Evolutionary conservation across 2,113 vertebrate genomes (phyloP), one percentile per base, ranked within the genome.

Genomic region (Aegotheles bennettii): DNA sequence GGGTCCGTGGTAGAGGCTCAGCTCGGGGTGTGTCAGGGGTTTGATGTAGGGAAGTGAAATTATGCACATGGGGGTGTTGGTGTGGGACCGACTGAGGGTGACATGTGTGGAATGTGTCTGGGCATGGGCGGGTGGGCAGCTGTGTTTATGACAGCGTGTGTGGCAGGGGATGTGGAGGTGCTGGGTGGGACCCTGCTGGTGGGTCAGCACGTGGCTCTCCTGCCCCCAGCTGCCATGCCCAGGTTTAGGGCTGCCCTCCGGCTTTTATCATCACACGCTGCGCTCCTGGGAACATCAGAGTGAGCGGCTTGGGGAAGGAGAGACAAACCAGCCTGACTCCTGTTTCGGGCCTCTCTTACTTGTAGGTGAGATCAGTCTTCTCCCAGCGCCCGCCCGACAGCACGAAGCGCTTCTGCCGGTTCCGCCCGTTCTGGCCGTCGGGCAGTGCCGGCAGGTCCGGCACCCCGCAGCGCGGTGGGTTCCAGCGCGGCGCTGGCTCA

Each of bases 311-410:
- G 35, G n/a, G 68, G 81, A 57, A 23, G 38, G 47, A 90, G 63
- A 59, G 59, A 6, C 43, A 40, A 28, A 29, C 3, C 43, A 38
- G 48, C 31, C 82, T 19, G 75, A 7, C 31, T 5, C 53, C 31
- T 2, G 0, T 8, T 17, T 9, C 2, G 0, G 7, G 36, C 23
- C n/a, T 74, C 64, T 91, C 97, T 97, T 98, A 99, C 99, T 98
- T 99, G 98, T 99, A 99, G 45, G 99, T 99, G 95, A 99, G 98
- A 82, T 99, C 97, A 0, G 93, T 98, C 97, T 98, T 99, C 84
- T 99, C 98, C 98, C 98, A 98, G 79, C 98, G 98, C 10, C 98
- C 99, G 0, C 99, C 99, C 0, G 98, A 98, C 75, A 99, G 96
- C 45, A 99, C 98, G 0, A 98, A 99, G 35, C 99, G 98, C 73